Conservation (phyloP, 2,113 vertebrate genomes). For the Pseudonaja textilis region DNA sequence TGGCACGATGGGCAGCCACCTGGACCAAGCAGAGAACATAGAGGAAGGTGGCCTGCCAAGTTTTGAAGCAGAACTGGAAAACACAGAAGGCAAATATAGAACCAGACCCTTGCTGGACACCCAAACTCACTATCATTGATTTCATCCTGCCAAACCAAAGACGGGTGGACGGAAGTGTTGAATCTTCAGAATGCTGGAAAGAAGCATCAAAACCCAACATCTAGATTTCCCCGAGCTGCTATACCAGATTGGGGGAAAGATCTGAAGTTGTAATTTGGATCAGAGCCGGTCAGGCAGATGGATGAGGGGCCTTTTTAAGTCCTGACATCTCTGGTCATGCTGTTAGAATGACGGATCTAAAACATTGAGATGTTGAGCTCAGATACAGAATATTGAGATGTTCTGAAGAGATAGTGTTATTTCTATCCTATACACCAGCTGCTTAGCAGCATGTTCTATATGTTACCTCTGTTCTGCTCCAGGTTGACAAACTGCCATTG, state of each 20-base stretch:
- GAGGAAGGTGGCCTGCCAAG: conserved; percentile 68
- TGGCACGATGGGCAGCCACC: conserved; percentile 85
- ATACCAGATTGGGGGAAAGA: not conserved
- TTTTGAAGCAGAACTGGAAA: conserved; percentile 80
- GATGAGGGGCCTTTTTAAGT: not conserved
- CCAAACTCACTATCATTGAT: conserved; percentile 80
- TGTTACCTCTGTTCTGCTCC: conserved; percentile 7
- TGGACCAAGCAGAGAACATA: conserved; percentile 69
- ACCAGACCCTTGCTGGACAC: conserved; percentile 79
- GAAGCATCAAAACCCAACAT: conserved; percentile 25
- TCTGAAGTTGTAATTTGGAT: not conserved
- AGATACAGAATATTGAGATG: not conserved
- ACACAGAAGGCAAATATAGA: conserved; percentile 70
- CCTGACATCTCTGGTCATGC: not conserved
- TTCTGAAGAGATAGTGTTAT: not conserved
- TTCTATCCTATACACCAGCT: not conserved
- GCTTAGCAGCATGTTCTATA: not conserved
- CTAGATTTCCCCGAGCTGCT: conserved; percentile 30
- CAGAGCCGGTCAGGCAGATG: not conserved
- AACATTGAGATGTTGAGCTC: conserved; percentile 7
- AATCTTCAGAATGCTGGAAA: not conserved
- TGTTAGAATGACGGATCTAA: not conserved
- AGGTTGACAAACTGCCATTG: not conserved
- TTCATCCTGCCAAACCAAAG: not conserved
- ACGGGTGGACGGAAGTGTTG: not conserved